These are phyloP conservation scores for Agrochola macilenta DNA, from an alignment of 2,888 invertebrate genomes.

Conservation along the genomic window DNA sequence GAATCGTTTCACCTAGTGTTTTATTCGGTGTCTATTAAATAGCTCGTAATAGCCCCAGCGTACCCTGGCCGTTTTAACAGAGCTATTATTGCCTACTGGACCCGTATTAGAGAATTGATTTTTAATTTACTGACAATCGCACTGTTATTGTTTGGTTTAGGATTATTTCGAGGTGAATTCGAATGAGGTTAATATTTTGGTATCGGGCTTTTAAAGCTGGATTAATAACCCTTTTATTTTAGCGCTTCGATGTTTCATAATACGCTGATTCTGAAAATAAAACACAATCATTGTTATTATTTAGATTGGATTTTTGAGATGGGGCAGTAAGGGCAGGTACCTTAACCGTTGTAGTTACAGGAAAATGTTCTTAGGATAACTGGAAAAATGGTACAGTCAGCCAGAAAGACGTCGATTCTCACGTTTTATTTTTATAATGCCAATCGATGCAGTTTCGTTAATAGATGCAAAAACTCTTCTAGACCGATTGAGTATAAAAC, in stretches of 20 bases:
- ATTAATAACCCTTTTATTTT: constrained; percentile 9
- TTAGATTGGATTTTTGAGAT: not conserved
- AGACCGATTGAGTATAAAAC: not conserved
- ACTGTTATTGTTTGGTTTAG: constrained; percentile 26
- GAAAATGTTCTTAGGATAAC: not conserved
- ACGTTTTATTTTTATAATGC: not conserved
- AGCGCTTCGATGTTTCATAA: not conserved
- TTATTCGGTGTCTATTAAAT: constrained; percentile 77
- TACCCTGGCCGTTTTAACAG: constrained; percentile 53
- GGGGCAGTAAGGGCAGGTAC: not conserved
- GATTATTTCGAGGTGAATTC: constrained; percentile 19
- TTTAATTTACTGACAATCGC: constrained; percentile 62
- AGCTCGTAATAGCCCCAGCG: constrained; percentile 70
- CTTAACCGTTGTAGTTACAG: not conserved
- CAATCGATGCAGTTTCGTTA: not conserved
- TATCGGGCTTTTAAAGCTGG: not conserved
- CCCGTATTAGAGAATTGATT: constrained; percentile 66
- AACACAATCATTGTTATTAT: not conserved
- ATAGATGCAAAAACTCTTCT: not conserved
- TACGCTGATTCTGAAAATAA: not conserved
- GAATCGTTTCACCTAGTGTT: constrained; percentile 72
- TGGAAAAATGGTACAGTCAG: not conserved
- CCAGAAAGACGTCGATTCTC: not conserved
- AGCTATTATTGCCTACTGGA: constrained; percentile 51
- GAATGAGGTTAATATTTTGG: constrained; percentile 21